Evolutionary conservation across 2,113 vertebrate genomes (phyloP).

Genomic region (Esox niger): DNA sequence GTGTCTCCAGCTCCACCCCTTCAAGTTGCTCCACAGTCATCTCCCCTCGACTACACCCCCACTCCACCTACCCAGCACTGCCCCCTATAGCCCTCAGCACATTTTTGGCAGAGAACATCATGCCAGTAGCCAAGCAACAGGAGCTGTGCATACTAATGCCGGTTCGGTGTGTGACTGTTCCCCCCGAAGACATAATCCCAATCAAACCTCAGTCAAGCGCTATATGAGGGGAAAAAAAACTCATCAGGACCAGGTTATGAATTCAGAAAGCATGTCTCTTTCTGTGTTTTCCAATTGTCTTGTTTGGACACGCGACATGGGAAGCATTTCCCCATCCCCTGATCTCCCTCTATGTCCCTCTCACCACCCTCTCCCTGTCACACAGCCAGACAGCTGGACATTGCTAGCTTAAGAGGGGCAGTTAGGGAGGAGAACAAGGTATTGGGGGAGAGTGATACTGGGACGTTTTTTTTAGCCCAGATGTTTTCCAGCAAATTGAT

Average conservation of each 20-base stretch:
- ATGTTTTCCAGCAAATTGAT: conserved; percentile 48
- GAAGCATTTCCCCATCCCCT: background rate
- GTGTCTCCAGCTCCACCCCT: conserved; percentile 58
- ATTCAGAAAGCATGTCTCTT: too few relatives aligned
- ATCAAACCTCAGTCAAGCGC: conserved; percentile 4
- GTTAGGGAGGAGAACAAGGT: too few relatives aligned
- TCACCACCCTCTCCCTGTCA: too few relatives aligned
- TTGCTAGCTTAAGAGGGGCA: background rate
- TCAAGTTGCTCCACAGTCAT: conserved; percentile 43
- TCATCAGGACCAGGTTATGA: background rate
- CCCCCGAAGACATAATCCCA: conserved; percentile 3
- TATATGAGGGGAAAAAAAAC: background rate
- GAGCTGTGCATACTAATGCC: background rate
- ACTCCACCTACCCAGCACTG: conserved; percentile 50
- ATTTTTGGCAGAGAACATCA: conserved; percentile 52
- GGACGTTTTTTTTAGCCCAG: conserved; percentile 39
- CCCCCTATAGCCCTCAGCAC: conserved; percentile 59
- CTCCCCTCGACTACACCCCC: background rate
- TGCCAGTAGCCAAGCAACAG: conserved; percentile 21
- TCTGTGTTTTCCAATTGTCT: too few relatives aligned
- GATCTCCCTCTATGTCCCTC: background rate
- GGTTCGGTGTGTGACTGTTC: conserved; percentile 22
- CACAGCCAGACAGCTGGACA: conserved; percentile 7
- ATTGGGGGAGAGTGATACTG: background rate
- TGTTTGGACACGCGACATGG: background rate